Base-by-base conservation (phyloP, 2,113 vertebrate species). In the Phainopepla nitens region DNA sequence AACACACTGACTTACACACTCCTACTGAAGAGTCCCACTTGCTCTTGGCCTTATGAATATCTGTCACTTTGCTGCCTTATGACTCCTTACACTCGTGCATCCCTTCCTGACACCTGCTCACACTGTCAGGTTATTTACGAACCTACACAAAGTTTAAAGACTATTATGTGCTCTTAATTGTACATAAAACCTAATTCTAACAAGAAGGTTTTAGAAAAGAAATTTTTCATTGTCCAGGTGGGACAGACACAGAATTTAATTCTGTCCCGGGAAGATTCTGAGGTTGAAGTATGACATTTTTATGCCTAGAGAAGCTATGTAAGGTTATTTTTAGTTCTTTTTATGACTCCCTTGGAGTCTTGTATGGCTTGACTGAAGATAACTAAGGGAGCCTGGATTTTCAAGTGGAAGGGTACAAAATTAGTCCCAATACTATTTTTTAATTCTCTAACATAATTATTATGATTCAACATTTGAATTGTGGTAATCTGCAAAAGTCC, bases 391-490 rank as follows among this genome's bases (percentile, higher is more conserved):
- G 19, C 42, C n/a, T 70, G 22, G 33, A 81, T 94, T 96, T 94
- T 85, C 71, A 82, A 78, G 64, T 86, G 47, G 58, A 92, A 94
- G 68, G 76, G 78, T 90, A 94, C 22, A 90, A 86, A 94, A 97
- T 97, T 96, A 95, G 75, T 96, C 93, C 93, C 94, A 85, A 58
- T 88, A 89, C 93, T 89, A 60, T 78, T 91, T 92, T 93, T 91
- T 89, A 95, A 95, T 97, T 97, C 81, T 96, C 91, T 85, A 94
- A 85, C 87, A 95, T 88, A 93, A 94, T 97, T 91, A 95, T 90
- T 91, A 95, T 96, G 85, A 90, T 88, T 91, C 68, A 80, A 88
- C 64, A 88, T 90, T 88, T 94, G 82, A 96, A 90, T 94, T 86
- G 58, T 70, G 66, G 35, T 77, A 96, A 90, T 76, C 62, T 80